Percentiles rank a stretch among this genome's conserved stretches.
Evolutionary conservation across 2,113 vertebrate species (phyloP).

Genomic region (Eupsittula cactorum): DNA sequence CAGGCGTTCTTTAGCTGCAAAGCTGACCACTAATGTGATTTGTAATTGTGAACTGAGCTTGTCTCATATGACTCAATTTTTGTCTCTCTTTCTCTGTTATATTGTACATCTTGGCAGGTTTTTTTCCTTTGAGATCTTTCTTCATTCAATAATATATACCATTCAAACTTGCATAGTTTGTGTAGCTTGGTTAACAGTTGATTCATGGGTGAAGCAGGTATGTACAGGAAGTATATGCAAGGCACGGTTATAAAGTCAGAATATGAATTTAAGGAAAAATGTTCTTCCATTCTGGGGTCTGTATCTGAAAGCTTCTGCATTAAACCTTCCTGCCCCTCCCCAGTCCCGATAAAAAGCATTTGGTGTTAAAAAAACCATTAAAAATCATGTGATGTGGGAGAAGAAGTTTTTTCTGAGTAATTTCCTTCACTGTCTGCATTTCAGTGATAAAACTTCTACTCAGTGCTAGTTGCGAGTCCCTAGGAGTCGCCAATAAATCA

Average conservation of each 20-base stretch:
- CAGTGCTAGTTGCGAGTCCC: neutral
- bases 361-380: neutral
- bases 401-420: neutral
- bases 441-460: slow-evolving; percentile 54
- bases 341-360: neutral
- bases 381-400: neutral
- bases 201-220: neutral
- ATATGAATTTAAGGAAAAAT: neutral
- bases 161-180: neutral
- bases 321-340: neutral
- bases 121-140: slow-evolving; percentile 29
- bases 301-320: neutral
- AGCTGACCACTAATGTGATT: slow-evolving; percentile 1
- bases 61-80: neutral
- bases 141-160: neutral
- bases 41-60: neutral
- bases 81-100: neutral
- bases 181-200: neutral
- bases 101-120: neutral
- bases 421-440: slow-evolving; percentile 47
- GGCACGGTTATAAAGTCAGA: neutral
- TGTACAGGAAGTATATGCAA: neutral
- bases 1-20: slow-evolving; percentile 9
- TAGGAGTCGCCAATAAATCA: slow-evolving; percentile 39
- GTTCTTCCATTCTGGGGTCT: neutral